phyloP scores from a whole-genome alignment of 2,113 vertebrate genomes.

The Helogale parvula region DNA sequence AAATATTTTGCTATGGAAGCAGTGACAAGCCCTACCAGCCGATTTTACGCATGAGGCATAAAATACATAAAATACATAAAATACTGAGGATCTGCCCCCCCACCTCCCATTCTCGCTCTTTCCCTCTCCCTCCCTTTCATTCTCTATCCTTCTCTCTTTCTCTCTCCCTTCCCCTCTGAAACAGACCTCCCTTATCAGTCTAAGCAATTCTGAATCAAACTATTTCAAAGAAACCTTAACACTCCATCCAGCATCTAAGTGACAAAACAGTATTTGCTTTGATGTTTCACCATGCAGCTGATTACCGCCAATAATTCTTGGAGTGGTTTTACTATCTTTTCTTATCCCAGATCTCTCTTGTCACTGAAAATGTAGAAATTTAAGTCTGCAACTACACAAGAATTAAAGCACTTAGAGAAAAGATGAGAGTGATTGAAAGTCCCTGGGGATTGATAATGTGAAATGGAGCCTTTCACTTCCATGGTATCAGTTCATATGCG shows the following conservation, averaged over 20 bases:
- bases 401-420: constrained; percentile 61
- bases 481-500: constrained; percentile 36
- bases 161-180: neutral
- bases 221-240: constrained; percentile 56
- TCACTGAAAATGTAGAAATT: constrained; percentile 39
- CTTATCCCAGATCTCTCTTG: constrained; percentile 41
- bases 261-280: constrained; percentile 69
- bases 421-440: constrained; percentile 45
- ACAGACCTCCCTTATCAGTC: constrained; percentile 13
- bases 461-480: constrained; percentile 55
- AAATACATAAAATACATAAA: neutral
- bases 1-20: constrained; percentile 41
- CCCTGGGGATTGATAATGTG: constrained; percentile 25
- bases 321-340: constrained; percentile 44
- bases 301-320: constrained; percentile 57
- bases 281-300: constrained; percentile 54
- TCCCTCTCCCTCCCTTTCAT: too few relatives aligned
- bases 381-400: constrained; percentile 61
- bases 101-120: neutral
- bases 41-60: constrained; percentile 5
- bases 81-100: neutral
- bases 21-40: constrained; percentile 39
- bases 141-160: neutral
- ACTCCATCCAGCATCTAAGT: constrained; percentile 49
- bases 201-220: constrained; percentile 49